These are phyloP conservation scores for Hemiprocne comata DNA, from an alignment of 2,113 vertebrate species.

Conservation along the genomic window DNA sequence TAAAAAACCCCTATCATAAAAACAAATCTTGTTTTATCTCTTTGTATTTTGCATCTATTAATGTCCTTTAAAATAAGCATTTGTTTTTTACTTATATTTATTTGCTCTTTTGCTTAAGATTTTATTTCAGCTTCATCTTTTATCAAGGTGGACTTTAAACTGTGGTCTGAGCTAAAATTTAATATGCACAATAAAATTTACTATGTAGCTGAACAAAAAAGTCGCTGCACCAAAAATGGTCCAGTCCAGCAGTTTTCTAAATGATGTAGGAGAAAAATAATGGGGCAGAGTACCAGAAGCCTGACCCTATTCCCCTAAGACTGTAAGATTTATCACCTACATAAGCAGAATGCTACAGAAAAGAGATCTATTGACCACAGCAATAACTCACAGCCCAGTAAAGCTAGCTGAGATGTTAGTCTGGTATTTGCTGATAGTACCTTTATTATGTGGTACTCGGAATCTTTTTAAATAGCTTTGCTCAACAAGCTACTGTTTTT, in stretches of 20 bases:
- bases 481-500: slow-evolving; percentile 43
- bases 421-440: slow-evolving; percentile 76
- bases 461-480: neutral
- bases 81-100: neutral
- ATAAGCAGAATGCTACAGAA: slow-evolving; percentile 74
- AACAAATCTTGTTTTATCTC: neutral
- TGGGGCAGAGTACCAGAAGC: slow-evolving; percentile 68
- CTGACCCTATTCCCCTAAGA: slow-evolving; percentile 72
- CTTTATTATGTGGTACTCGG: slow-evolving; percentile 34
- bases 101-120: slow-evolving; percentile 9
- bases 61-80: neutral
- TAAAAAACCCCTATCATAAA: fast-evolving
- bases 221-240: slow-evolving; percentile 55
- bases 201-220: slow-evolving; percentile 58
- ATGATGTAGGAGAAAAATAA: slow-evolving; percentile 79
- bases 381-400: slow-evolving; percentile 78
- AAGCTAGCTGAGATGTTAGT: slow-evolving; percentile 58
- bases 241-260: slow-evolving; percentile 74
- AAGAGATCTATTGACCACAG: slow-evolving; percentile 73
- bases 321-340: slow-evolving; percentile 82
- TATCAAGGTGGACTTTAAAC: slow-evolving; percentile 8
- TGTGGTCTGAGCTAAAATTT: slow-evolving; percentile 34
- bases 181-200: slow-evolving; percentile 67
- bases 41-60: neutral
- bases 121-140: neutral